Percentiles rank a stretch among this genome's conserved stretches.
These are phyloP conservation scores for Spatulosminthurus flaviceps DNA, from an alignment of 2,888 invertebrate genomes.

Conservation along the genomic window DNA sequence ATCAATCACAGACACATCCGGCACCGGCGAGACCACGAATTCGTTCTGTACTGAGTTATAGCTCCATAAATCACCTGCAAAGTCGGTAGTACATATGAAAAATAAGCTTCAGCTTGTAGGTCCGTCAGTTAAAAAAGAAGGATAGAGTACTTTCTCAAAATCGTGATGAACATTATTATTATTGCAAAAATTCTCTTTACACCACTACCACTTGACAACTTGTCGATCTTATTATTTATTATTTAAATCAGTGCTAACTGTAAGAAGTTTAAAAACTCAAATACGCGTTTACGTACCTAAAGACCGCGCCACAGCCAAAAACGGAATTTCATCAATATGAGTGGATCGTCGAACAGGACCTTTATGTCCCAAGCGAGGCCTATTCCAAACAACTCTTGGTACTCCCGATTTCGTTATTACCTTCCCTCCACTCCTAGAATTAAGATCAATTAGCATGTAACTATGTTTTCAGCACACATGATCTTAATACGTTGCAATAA, in stretches of 20 bases:
- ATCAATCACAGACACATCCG: constrained; percentile 87
- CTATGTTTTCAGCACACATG: background rate
- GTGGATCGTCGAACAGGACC: constrained; percentile 91
- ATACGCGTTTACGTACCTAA: constrained; percentile 75
- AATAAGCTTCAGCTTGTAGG: too few relatives aligned
- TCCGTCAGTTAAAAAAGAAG: background rate
- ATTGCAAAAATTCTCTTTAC: too few relatives aligned
- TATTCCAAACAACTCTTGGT: constrained; percentile 95
- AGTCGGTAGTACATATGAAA: too few relatives aligned
- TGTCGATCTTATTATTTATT: too few relatives aligned
- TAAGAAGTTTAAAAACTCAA: too few relatives aligned
- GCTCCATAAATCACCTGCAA: constrained; percentile 91
- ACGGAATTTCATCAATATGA: constrained; percentile 91
- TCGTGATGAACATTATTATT: too few relatives aligned
- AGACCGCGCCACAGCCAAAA: constrained; percentile 94
- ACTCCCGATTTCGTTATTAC: constrained; percentile 82
- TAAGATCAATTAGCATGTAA: background rate
- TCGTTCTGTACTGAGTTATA: constrained; percentile 89
- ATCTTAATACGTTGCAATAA: background rate
- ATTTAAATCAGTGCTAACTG: too few relatives aligned
- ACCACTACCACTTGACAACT: too few relatives aligned
- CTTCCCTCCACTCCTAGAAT: constrained; percentile 62
- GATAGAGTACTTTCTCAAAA: too few relatives aligned
- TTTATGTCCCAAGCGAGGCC: constrained; percentile 83
- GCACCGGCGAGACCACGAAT: constrained; percentile 97